Evolutionary conservation across 2,797 vertebrate species (phyloP), one percentile per base, ranked within the genome.

Genomic region (Myotis myotis): DNA sequence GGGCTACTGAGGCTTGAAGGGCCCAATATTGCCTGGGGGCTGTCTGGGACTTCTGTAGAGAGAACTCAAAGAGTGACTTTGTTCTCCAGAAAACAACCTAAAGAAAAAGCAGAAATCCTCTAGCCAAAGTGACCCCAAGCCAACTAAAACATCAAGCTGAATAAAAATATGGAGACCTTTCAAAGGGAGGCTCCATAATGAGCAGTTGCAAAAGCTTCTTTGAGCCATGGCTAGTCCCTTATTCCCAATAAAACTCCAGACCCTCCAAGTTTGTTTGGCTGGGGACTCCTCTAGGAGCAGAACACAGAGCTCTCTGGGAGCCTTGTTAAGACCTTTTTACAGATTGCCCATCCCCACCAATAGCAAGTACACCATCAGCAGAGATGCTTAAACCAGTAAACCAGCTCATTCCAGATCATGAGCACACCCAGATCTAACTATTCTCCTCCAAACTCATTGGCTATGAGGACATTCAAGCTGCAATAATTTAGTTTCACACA

Each of bases 111-210:
- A 95, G 64, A 92, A 95, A 93, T 62, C 64, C 30, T 66, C 60
- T n/a, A 53, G 75, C 80, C 89, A 93, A 91, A 87, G 74, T 53
- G 71, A 96, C 17, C 25, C 41, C 6, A 38, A 57, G 96, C 76
- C 96, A 97, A 90, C n/a, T 72, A 87, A 97, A 96, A 96, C 70
- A 94, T 81, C 13, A 70, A 90, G 55, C 89, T 47, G 36, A 81
- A 92, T 89, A 80, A 94, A 95, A 96, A 79, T 75, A 93, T 71
- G 80, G 44, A 92, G 72, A n/a, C 30, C 49, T 85, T 93, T 95
- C 78, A 91, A 87, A 44, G 51, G 71, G 9, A 89, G 49, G 1
- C 33, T 91, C 88, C 51, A 66, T 78, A 82, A 64, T 20, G 36
- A 95, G 47, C 68, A 79, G 20, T 53, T 33, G 47, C 72, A 94